Evolutionary conservation across 2,113 vertebrate genomes (phyloP).

Genomic region (Serilophus lunatus): DNA sequence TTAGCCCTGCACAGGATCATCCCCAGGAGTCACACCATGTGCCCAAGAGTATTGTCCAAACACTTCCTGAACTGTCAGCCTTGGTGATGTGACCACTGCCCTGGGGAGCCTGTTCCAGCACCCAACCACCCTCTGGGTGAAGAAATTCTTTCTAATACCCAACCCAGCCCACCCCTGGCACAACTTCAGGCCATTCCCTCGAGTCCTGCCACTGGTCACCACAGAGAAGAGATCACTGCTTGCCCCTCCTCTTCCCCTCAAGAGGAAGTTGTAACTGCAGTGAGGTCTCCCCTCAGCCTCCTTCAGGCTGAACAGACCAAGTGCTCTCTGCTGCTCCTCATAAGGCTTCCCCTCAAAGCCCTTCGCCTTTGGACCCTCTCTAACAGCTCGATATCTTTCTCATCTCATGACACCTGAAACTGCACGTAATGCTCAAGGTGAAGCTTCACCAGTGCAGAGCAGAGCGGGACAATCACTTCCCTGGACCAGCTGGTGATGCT

Average conservation of each 20-base stretch:
- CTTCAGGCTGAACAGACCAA: not conserved
- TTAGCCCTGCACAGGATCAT: not conserved
- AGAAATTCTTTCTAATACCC: not conserved
- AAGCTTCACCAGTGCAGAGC: not conserved
- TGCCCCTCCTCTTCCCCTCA: not conserved
- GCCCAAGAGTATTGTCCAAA: not conserved
- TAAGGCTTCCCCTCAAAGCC: rapidly evolving
- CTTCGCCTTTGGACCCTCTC: not conserved
- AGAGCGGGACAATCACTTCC: rapidly evolving
- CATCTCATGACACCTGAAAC: not conserved
- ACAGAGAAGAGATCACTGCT: not conserved
- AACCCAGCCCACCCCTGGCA: not conserved
- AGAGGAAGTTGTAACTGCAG: not conserved
- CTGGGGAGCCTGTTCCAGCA: not conserved
- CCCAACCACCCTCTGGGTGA: not conserved
- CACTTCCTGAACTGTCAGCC: not conserved
- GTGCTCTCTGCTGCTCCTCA: not conserved
- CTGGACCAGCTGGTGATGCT: not conserved
- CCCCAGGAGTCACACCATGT: not conserved
- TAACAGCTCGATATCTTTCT: not conserved
- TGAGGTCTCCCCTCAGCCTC: not conserved
- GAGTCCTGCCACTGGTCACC: not conserved
- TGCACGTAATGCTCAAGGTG: not conserved
- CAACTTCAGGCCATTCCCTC: not conserved
- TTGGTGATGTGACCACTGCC: not conserved